Base-by-base conservation (phyloP, 1,140 invertebrate genomes). In the Bicyclus anynana region DNA sequence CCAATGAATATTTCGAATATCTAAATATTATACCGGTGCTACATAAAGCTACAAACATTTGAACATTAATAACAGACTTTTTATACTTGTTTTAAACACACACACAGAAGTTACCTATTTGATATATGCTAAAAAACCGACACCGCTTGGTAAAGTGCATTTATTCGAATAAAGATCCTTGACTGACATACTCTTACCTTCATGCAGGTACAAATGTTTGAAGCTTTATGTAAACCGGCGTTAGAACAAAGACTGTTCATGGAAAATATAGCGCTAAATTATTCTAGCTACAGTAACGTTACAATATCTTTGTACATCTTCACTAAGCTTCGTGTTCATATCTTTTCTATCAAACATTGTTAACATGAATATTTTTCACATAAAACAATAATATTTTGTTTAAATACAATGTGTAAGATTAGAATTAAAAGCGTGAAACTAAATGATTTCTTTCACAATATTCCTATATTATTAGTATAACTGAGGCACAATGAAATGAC, bases 261-360 rank as follows among this genome's bases (percentile, higher is more conserved):
- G 7, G n/a, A 44, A 44, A 44, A 64, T 48, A 59, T 57, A 54
- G 38, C 57, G 67, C 72, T 83, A 82, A 85, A 86, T 84, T 86
- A 86, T 79, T 80, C 79, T 86, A 84, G 68, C 81, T 86, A 86
- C 69, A 49, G 53, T 72, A 70, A 70, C 67, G 62, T 74, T 77
- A 84, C 54, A 67, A 74, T 76, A 75, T 77, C 74, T 86, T 84
- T 86, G 83, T 86, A 86, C 80, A 81, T 74, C 74, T 71, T 69
- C 59, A 74, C 70, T 80, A 85, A 85, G 79, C 80, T 83, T 85
- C 79, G 66, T 72, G 61, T 74, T 74, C 69, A 60, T 72, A 56
- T 67, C 33, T 74, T 62, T 33, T 69, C 58, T 59, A 58, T 60
- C 60, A 59, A 55, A 59, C 29, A 48, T 35, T 53, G 57, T 47